Evolutionary conservation across 2,113 vertebrate genomes (phyloP), one percentile per base, ranked within the genome.

Genomic region (Oncorhynchus clarkii): DNA sequence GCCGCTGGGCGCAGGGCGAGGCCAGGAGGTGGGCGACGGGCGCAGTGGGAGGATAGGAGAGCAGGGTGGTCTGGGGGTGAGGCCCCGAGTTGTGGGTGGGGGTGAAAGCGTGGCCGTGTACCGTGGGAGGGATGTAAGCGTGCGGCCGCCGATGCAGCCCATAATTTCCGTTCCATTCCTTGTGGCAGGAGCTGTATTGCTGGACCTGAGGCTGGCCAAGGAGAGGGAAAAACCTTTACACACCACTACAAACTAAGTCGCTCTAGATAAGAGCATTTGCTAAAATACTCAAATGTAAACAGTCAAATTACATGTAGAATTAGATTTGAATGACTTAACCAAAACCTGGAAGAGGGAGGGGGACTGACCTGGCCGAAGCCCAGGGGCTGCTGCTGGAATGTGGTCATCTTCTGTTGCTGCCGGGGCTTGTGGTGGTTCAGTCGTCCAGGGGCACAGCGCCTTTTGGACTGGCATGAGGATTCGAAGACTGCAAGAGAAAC

Each of bases 91-190:
- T 92, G 93, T 93, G 96, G 24, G 86, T 96, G 77, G 97, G 97
- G 20, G 95, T 93, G 90, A 98, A 99, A 24, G 94, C 91, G 51
- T 94, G 96, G 60, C 94, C 89, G 34, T 94, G 91, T 4, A 97
- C 88, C 14, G 93, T 92, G 45, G 95, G 92, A 5, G 95, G 92
- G 84, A 99, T 93, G 89, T 93, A 98, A 71, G 96, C 94, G 82
- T 97, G 96, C 60, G 96, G 96, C 59, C 96, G 94, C 82, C 96
- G 92, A 0, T 91, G 95, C 57, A 91, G 95, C 59, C 92, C 91
- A 0, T 94, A 98, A 92, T 97, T 99, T 78, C 96, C 95, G 78
- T 97, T 98, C 97, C 97, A 97, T 77, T 98, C 97, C 87, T 95
- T 97, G 89, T 83, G 96, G 84, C 92, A 95, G 74, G 96, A 94